Percentiles rank a stretch among this genome's conserved stretches.
These are phyloP conservation scores for Gymnocheta viridis DNA, from an alignment of 2,888 invertebrate genomes.

Conservation along the genomic window DNA sequence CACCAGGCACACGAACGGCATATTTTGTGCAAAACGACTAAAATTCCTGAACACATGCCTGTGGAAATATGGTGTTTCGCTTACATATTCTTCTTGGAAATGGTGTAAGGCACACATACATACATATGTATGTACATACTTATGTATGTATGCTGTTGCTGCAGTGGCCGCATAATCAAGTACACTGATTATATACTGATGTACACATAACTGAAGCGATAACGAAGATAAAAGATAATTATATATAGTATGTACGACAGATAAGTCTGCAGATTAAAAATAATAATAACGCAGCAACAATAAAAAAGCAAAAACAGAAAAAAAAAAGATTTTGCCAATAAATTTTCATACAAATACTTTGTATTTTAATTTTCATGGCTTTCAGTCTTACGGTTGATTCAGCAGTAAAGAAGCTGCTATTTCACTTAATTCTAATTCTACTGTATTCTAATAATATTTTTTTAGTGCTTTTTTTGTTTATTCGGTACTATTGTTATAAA, in stretches of 20 bases:
- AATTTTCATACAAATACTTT: conserved; percentile 1
- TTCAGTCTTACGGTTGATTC: neutral
- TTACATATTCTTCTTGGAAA: no score
- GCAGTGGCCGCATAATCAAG: neutral
- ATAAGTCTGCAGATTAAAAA: conserved; percentile 34
- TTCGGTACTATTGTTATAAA: neutral
- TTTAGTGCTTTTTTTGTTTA: neutral
- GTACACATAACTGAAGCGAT: neutral
- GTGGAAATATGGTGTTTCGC: no score
- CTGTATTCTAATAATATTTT: neutral
- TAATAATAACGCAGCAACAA: conserved; percentile 5
- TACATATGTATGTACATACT: neutral
- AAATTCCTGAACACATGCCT: no score
- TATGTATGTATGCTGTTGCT: neutral
- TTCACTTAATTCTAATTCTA: neutral
- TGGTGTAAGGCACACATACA: no score
- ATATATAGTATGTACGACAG: neutral
- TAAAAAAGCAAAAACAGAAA: no score
- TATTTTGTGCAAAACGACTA: no score
- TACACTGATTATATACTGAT: neutral
- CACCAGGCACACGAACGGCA: no score
- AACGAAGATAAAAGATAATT: conserved; percentile 8
- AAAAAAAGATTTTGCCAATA: neutral
- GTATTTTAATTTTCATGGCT: neutral
- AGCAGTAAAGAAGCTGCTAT: neutral